Percentiles rank a stretch among this genome's conserved stretches.
Evolutionary conservation across 2,888 invertebrate species (phyloP).

Genomic region (Eucriotettix oculatus): DNA sequence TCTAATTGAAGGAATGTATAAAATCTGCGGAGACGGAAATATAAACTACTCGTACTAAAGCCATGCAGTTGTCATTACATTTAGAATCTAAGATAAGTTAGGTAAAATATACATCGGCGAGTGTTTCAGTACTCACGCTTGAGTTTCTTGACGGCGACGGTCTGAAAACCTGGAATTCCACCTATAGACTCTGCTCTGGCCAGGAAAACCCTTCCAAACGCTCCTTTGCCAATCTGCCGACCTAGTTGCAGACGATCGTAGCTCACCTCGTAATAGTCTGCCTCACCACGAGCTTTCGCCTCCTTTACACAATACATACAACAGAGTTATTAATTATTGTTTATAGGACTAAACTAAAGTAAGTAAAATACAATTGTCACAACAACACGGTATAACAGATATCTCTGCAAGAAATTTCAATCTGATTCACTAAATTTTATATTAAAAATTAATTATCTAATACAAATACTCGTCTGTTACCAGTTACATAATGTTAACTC

Average conservation of each 20-base stretch:
- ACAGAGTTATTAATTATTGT: neutral
- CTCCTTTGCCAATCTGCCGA: conserved; percentile 50
- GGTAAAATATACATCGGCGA: neutral
- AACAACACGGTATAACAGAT: neutral
- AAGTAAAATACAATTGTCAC: neutral
- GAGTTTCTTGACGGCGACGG: conserved; percentile 59
- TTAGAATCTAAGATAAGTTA: too few species aligned
- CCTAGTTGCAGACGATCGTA: conserved; percentile 29
- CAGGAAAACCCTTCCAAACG: conserved; percentile 56
- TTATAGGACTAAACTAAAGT: neutral
- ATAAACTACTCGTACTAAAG: too few species aligned
- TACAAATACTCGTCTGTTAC: too few species aligned
- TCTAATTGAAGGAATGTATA: too few species aligned
- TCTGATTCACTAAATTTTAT: neutral
- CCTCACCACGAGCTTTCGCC: conserved; percentile 11
- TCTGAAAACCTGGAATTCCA: conserved; percentile 30
- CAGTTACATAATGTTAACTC: too few species aligned
- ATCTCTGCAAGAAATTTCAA: neutral
- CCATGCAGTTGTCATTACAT: too few species aligned
- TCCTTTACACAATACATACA: conserved; percentile 5
- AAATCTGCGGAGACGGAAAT: too few species aligned
- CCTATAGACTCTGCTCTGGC: conserved; percentile 38
- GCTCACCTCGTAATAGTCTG: conserved; percentile 11
- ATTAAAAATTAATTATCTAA: too few species aligned
- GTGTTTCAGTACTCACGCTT: conserved; percentile 35